phyloP scores from a whole-genome alignment of 2,888 invertebrate species.

The Andrena minutula region DNA sequence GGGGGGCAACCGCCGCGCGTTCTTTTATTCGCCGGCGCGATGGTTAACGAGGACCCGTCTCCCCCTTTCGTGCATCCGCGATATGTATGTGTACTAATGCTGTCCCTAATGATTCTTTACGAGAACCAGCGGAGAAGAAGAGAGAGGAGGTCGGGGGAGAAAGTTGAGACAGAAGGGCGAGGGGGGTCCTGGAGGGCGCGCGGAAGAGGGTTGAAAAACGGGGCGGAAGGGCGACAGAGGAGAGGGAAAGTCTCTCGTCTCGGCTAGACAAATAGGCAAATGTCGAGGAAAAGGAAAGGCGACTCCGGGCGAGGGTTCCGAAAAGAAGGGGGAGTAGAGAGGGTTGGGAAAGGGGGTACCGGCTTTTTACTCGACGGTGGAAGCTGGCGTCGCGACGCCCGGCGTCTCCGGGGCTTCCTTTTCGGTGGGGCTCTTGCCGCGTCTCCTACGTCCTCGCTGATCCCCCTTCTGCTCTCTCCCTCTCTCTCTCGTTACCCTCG shows the following conservation, averaged over 20 bases:
- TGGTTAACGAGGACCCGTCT: constrained; percentile 67
- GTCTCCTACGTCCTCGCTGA: constrained; percentile 7
- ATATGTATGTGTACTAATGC: constrained; percentile 64
- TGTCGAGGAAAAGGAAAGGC: constrained; percentile 47
- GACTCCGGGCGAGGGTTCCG: constrained; percentile 21
- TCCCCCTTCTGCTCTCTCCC: background rate
- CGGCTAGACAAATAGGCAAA: constrained; percentile 69
- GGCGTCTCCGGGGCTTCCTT: constrained; percentile 63
- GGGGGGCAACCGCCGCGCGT: constrained; percentile 18
- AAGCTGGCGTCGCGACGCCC: constrained; percentile 66
- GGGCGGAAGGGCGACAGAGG: constrained; percentile 4
- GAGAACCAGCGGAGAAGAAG: background rate
- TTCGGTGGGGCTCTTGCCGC: constrained; percentile 48
- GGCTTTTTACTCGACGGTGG: constrained; percentile 55
- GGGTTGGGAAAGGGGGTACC: background rate
- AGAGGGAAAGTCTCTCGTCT: constrained; percentile 36
- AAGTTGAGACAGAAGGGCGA: constrained; percentile 24
- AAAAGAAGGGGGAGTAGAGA: constrained; percentile 13
- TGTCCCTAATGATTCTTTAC: constrained; percentile 70
- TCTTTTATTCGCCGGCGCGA: constrained; percentile 58
- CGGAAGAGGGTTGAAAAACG: background rate
- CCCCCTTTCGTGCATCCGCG: constrained; percentile 49
- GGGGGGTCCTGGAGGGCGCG: background rate
- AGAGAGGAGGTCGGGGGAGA: background rate
- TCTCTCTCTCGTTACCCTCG: constrained; percentile 32